Evolutionary conservation across 2,888 invertebrate species (phyloP).

Genomic region (Glaucopsyche alexis): DNA sequence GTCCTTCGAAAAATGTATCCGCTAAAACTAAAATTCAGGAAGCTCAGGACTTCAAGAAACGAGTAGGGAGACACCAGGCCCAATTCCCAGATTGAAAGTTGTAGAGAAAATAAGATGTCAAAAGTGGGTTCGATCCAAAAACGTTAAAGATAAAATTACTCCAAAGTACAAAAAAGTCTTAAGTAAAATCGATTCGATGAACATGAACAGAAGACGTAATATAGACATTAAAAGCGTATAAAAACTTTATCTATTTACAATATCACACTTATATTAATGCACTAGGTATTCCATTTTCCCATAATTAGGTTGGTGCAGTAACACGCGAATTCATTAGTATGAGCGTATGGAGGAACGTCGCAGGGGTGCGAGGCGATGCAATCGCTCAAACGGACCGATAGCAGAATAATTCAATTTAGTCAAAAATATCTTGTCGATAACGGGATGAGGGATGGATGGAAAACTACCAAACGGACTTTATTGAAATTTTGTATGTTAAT

Average conservation of each 20-base stretch:
- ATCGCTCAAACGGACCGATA: conserved; percentile 41
- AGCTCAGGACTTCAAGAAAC: too few relatives aligned
- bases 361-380: conserved; percentile 49
- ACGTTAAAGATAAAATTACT: too few relatives aligned
- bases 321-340: conserved; percentile 58
- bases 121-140: not conserved
- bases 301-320: conserved; percentile 51
- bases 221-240: conserved; percentile 38
- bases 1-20: too few relatives aligned
- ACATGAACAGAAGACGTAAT: conserved; percentile 25
- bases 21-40: too few relatives aligned
- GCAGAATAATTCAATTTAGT: conserved; percentile 30
- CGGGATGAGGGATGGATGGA: too few relatives aligned
- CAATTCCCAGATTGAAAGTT: not conserved
- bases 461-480: too few relatives aligned
- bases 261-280: conserved; percentile 38
- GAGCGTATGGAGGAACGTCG: conserved; percentile 49
- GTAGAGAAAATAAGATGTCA: not conserved
- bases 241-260: conserved; percentile 40
- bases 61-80: too few relatives aligned
- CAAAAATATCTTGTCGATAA: too few relatives aligned
- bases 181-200: conserved; percentile 22
- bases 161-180: not conserved
- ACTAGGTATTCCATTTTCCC: conserved; percentile 48
- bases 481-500: too few relatives aligned